Conservation (phyloP, 2,797 vertebrate genomes). For the Acipenser oxyrinchus region DNA sequence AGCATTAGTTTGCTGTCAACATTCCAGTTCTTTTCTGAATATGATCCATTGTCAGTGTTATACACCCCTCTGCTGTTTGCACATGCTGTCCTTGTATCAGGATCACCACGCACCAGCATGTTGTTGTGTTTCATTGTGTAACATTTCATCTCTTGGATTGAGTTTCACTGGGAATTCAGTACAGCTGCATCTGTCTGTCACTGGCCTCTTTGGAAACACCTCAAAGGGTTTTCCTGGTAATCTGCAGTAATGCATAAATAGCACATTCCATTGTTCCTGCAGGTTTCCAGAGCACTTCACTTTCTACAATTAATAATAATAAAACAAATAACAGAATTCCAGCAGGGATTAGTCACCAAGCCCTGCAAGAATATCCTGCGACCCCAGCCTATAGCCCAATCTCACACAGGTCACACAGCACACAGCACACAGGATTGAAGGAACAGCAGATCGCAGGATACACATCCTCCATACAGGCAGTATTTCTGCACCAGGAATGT, state of each 20-base stretch:
- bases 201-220: no score
- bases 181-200: no score
- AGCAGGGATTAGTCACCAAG: constrained; percentile 16
- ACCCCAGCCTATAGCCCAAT: background rate
- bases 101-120: no score
- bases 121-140: no score
- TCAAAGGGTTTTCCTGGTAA: no score
- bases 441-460: background rate
- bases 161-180: no score
- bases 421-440: background rate
- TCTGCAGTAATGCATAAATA: constrained; percentile 11
- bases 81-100: no score
- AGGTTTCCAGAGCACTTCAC: constrained; percentile 34
- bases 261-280: constrained; percentile 35
- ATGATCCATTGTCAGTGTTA: no score
- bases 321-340: constrained; percentile 23
- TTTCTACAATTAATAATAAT: constrained; percentile 21
- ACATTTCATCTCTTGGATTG: no score
- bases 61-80: no score
- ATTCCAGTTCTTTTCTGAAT: no score
- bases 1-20: no score
- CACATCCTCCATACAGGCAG: constrained; percentile 4
- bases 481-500: constrained; percentile 6
- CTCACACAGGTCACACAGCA: background rate
- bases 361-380: background rate